Evolutionary conservation across 2,888 invertebrate species (phyloP).

Genomic region (Rutpela maculata): DNA sequence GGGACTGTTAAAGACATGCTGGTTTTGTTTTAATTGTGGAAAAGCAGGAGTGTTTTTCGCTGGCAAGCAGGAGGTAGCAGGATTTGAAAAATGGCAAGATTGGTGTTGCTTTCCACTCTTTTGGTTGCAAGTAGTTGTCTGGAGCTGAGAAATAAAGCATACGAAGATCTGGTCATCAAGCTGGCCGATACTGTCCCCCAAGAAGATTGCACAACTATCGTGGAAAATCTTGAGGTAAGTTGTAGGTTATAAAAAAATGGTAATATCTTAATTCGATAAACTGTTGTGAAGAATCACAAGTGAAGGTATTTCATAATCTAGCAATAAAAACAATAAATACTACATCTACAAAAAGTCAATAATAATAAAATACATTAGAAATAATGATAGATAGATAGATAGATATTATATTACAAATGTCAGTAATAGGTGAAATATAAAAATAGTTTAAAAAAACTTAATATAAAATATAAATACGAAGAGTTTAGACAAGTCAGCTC

Average conservation of each 20-base stretch:
- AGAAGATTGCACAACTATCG: conserved; percentile 72
- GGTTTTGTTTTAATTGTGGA: conserved; percentile 19
- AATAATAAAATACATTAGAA: too few relatives aligned
- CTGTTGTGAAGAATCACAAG: not conserved
- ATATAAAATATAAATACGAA: too few relatives aligned
- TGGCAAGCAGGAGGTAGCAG: not conserved
- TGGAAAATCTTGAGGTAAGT: conserved; percentile 75
- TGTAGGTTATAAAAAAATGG: not conserved
- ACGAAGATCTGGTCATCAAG: conserved; percentile 74
- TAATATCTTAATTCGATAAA: not conserved
- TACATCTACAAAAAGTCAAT: too few relatives aligned
- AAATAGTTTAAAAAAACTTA: too few relatives aligned
- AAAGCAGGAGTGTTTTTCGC: not conserved
- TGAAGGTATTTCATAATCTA: not conserved
- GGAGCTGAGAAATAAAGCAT: conserved; percentile 72
- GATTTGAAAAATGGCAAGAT: conserved; percentile 34
- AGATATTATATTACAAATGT: too few relatives aligned
- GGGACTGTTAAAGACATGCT: conserved; percentile 21
- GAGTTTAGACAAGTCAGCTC: too few relatives aligned
- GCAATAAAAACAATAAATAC: too few relatives aligned
- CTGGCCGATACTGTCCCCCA: conserved; percentile 73
- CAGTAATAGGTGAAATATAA: too few relatives aligned
- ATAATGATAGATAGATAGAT: too few relatives aligned
- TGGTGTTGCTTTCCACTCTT: conserved; percentile 41
- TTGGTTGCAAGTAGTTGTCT: conserved; percentile 53